A percentile compares a stretch with the other conserved stretches of the same genome.
Evolutionary conservation across 2,888 invertebrate species (phyloP).

Genomic region (Cynaeus angustus): DNA sequence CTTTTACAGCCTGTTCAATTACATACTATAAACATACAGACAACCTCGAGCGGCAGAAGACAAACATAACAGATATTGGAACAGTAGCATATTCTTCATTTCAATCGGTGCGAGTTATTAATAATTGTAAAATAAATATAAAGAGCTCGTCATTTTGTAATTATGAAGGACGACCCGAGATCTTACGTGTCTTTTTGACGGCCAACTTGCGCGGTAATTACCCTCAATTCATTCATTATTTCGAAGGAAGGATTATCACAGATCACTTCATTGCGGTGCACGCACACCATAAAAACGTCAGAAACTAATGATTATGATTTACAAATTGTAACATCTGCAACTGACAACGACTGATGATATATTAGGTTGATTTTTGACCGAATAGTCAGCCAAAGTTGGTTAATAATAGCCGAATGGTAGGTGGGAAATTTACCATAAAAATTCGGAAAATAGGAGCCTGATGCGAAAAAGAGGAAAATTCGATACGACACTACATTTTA

Average conservation of each 20-base stretch:
- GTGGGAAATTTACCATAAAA: conserved; percentile 1
- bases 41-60: conserved; percentile 1
- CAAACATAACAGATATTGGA: conserved; percentile 7
- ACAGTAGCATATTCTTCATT: conserved; percentile 1
- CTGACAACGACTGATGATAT: conserved; percentile 27
- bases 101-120: conserved; percentile 4
- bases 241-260: background rate
- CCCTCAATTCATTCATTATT: conserved; percentile 14
- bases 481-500: background rate
- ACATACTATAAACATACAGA: conserved; percentile 28
- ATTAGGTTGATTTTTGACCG: conserved; percentile 26
- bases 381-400: conserved; percentile 9
- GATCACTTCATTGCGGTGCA: conserved; percentile 2
- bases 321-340: conserved; percentile 19
- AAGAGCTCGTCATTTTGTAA: background rate
- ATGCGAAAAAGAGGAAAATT: background rate
- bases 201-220: background rate
- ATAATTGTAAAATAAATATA: conserved; percentile 2
- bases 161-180: conserved; percentile 1
- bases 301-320: conserved; percentile 8
- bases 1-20: conserved; percentile 38
- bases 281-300: conserved; percentile 1
- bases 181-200: conserved; percentile 5
- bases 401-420: conserved; percentile 19
- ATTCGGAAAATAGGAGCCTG: conserved; percentile 1